Base-by-base conservation (phyloP, 2,113 vertebrate species). In the Oxyura jamaicensis region DNA sequence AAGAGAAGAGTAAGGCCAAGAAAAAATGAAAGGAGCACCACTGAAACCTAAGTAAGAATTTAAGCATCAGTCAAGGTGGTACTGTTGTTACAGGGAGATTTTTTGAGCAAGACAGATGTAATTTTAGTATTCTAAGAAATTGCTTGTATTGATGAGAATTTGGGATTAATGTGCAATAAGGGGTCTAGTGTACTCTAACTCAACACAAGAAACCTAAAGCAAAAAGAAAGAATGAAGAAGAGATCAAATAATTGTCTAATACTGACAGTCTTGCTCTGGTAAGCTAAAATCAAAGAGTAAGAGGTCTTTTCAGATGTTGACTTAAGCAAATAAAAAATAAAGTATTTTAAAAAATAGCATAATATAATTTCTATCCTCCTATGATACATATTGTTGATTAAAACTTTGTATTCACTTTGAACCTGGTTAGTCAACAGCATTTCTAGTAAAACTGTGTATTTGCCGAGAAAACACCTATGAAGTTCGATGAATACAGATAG, bases 1-100 rank as follows among this genome's bases (percentile, higher is more conserved):
- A 52, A 53, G 65, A 72, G 35, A 9, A 76, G 29, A 80, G 35
- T n/a, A 73, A 52, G 41, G 22, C 11, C 35, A 89, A 68, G 22
- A 62, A 75, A 79, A 78, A 86, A 50, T 26, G 21, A 44, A 93
- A 5, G 48, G 72, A 62, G 8, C 31, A 80, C 8, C 55, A 46
- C 25, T 58, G 46, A 59, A 39, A 15, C 1, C 0, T 11, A 63
- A 0, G 0, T 17, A 74, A 72, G 53, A 46, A 21, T 33, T 58
- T 35, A 56, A 81, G 33, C 18, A 68, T 23, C 16, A 75, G 33
- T 48, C 68, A 91, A 50, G 17, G 39, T 0, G 0, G 33, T 18
- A 69, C 29, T 73, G 25, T 20, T 78, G 55, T 9, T 52, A 74
- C 19, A 88, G 17, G 41, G 83, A 65, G 16, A 83, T 23, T 12